phyloP scores from a whole-genome alignment of 2,888 invertebrate genomes.

The Acleris sparsana region DNA sequence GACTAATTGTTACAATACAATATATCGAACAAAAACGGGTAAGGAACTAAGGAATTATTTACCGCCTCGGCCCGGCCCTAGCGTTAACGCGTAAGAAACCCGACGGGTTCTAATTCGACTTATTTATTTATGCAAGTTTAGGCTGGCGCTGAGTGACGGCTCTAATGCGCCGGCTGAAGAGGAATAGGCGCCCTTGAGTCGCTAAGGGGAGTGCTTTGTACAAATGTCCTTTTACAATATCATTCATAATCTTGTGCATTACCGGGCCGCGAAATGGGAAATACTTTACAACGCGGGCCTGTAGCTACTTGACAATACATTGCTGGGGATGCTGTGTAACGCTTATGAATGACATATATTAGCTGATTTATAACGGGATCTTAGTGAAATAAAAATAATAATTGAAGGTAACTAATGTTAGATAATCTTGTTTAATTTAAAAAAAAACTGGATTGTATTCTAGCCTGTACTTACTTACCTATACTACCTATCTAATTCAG shows the following conservation, averaged over 20 bases:
- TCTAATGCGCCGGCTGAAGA: slow-evolving; percentile 46
- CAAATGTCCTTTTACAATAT: slow-evolving; percentile 55
- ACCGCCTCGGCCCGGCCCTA: slow-evolving; percentile 49
- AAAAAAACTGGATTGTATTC: no score
- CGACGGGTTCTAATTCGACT: slow-evolving; percentile 66
- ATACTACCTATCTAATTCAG: no score
- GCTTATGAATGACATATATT: slow-evolving; percentile 10
- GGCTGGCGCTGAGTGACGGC: slow-evolving; percentile 56
- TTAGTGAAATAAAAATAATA: not conserved
- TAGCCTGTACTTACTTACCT: no score
- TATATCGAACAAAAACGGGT: slow-evolving; percentile 13
- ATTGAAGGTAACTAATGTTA: no score
- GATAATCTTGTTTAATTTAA: no score
- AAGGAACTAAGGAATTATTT: slow-evolving; percentile 56
- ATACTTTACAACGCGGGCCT: slow-evolving; percentile 27
- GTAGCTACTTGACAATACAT: slow-evolving; percentile 31
- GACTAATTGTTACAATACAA: not conserved
- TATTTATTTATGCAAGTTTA: slow-evolving; percentile 72
- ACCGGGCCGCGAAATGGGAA: slow-evolving; percentile 34
- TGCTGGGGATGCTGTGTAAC: slow-evolving; percentile 14
- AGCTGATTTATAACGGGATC: not conserved
- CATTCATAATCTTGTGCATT: slow-evolving; percentile 49
- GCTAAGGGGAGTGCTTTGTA: slow-evolving; percentile 52
- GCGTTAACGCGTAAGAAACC: slow-evolving; percentile 55
- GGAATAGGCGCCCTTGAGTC: slow-evolving; percentile 54